Evolutionary conservation across 1,140 invertebrate species (phyloP).

Genomic region (Drosophila ohnishii): DNA sequence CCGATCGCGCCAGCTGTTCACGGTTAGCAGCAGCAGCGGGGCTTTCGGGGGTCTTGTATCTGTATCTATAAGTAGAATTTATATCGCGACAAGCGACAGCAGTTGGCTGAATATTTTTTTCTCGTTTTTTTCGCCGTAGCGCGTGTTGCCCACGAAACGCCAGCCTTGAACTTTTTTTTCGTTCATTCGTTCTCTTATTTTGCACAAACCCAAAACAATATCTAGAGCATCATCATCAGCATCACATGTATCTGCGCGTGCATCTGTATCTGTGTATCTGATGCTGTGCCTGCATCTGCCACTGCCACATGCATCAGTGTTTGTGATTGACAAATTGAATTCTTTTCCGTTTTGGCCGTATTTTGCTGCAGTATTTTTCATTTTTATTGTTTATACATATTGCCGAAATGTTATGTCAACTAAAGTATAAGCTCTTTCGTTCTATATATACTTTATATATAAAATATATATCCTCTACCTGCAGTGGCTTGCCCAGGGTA

Average conservation of each 20-base stretch:
- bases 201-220: constrained; percentile 41
- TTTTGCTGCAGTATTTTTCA: constrained; percentile 24
- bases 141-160: constrained; percentile 61
- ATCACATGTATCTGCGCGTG: constrained; percentile 43
- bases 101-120: constrained; percentile 37
- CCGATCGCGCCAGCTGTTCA: constrained; percentile 30
- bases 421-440: background rate
- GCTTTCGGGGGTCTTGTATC: constrained; percentile 13
- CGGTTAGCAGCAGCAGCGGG: background rate
- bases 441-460: background rate
- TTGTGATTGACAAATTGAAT: constrained; percentile 45
- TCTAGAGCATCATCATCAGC: constrained; percentile 38
- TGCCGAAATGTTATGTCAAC: constrained; percentile 35
- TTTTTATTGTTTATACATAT: constrained; percentile 24
- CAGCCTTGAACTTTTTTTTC: constrained; percentile 76
- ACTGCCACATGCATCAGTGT: constrained; percentile 20
- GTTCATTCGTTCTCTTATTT: constrained; percentile 44
- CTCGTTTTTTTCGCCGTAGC: constrained; percentile 33
- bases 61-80: constrained; percentile 66
- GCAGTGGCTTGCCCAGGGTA: constrained; percentile 1
- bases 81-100: constrained; percentile 51
- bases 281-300: constrained; percentile 10
- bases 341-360: constrained; percentile 25
- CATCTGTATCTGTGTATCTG: constrained; percentile 8
- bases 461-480: background rate